phyloP scores from a whole-genome alignment of 1,140 invertebrate genomes.

The Alviniconcha marisindica region DNA sequence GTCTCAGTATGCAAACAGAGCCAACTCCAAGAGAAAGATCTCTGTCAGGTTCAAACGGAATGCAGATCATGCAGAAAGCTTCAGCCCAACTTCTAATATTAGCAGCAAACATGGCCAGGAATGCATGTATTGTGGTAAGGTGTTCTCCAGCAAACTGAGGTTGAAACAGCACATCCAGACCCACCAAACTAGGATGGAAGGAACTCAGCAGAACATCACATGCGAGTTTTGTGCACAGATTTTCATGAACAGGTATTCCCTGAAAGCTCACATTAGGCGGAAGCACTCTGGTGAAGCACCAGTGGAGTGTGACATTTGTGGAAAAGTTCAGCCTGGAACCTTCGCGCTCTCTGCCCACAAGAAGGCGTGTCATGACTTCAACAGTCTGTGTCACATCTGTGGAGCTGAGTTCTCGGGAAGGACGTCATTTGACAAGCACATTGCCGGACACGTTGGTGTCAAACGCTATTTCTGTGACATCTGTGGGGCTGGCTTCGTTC shows the following conservation, averaged over 20 bases:
- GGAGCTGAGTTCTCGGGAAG: neutral
- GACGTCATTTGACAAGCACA: constrained; percentile 9
- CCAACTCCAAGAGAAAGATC: too few species aligned
- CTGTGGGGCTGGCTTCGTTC: neutral
- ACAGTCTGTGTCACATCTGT: constrained; percentile 6
- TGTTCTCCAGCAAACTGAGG: neutral
- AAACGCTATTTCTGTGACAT: constrained; percentile 11
- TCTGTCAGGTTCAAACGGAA: neutral
- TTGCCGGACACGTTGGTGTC: neutral
- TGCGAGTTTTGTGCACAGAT: constrained; percentile 7
- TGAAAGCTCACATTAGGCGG: constrained; percentile 7
- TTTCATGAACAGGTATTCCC: neutral
- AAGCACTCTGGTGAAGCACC: neutral
- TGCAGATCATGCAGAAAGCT: neutral
- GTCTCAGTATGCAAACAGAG: too few species aligned
- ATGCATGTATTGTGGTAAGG: neutral
- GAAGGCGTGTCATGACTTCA: constrained; percentile 13
- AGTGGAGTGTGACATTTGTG: constrained; percentile 13
- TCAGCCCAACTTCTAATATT: too few species aligned
- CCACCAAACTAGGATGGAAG: neutral
- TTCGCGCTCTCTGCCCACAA: constrained; percentile 5
- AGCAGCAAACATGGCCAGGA: too few species aligned
- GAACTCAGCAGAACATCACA: neutral
- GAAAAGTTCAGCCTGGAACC: neutral
- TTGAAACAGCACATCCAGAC: neutral